Percentiles rank a stretch among this genome's conserved stretches.
These are phyloP conservation scores for Capricornis sumatraensis DNA, from an alignment of 2,113 vertebrate genomes.

Conservation along the genomic window DNA sequence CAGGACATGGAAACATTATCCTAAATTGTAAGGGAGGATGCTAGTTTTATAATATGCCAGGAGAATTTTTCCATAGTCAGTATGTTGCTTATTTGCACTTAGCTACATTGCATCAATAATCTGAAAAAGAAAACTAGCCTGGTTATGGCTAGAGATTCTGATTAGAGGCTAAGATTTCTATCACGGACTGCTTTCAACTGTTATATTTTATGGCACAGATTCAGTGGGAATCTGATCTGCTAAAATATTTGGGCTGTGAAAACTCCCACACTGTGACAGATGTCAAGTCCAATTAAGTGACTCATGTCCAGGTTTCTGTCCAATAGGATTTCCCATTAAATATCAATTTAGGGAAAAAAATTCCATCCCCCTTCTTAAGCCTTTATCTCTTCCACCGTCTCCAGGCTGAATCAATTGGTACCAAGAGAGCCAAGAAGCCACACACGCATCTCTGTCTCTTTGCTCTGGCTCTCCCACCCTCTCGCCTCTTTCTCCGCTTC, in stretches of 20 bases:
- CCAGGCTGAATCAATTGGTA: slow-evolving; percentile 79
- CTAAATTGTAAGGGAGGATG: background rate
- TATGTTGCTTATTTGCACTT: slow-evolving; percentile 45
- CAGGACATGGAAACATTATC: background rate
- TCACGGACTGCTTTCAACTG: slow-evolving; percentile 77
- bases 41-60: background rate
- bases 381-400: slow-evolving; percentile 83
- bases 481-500: slow-evolving; percentile 63
- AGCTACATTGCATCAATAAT: slow-evolving; percentile 46
- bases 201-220: slow-evolving; percentile 83
- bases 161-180: slow-evolving; percentile 73
- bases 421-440: slow-evolving; percentile 71
- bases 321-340: slow-evolving; percentile 87
- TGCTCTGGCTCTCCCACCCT: slow-evolving; percentile 60
- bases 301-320: slow-evolving; percentile 84
- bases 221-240: slow-evolving; percentile 83
- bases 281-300: slow-evolving; percentile 88
- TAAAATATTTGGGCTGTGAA: slow-evolving; percentile 88
- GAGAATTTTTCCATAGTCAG: slow-evolving; percentile 28
- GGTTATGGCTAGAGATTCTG: slow-evolving; percentile 52
- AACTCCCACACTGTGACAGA: slow-evolving; percentile 88
- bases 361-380: slow-evolving; percentile 80
- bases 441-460: slow-evolving; percentile 57
- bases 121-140: slow-evolving; percentile 46
- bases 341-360: slow-evolving; percentile 83